phyloP scores from a whole-genome alignment of 2,888 invertebrate genomes.

The Volucella inflata region DNA sequence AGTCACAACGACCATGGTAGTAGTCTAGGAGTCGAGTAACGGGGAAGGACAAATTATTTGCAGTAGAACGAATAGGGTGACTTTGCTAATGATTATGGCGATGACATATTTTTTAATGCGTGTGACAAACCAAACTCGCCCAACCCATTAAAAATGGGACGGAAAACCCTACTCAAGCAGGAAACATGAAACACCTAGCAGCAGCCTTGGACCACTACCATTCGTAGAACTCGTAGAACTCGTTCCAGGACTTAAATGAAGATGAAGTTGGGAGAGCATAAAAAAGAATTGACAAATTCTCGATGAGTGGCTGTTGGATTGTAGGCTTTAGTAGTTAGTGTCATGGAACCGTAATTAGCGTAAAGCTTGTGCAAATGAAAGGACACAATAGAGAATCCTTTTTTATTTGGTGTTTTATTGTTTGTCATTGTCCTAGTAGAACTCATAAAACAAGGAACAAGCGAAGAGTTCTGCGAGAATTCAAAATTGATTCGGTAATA shows the following conservation, averaged over 20 bases:
- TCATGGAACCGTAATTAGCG: conserved; percentile 64
- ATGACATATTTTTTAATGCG: conserved; percentile 74
- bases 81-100: conserved; percentile 70
- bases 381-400: conserved; percentile 45
- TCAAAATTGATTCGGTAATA: too few species aligned
- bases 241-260: too few species aligned
- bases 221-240: too few species aligned
- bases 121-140: conserved; percentile 43
- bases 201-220: too few species aligned
- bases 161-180: conserved; percentile 5
- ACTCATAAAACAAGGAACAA: neutral
- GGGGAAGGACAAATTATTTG: conserved; percentile 53
- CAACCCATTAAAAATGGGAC: conserved; percentile 28
- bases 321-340: conserved; percentile 37
- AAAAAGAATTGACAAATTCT: conserved; percentile 53
- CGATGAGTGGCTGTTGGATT: conserved; percentile 39
- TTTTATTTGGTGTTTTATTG: conserved; percentile 61
- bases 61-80: conserved; percentile 51
- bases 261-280: conserved; percentile 11
- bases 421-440: conserved; percentile 14
- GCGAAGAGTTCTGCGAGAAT: too few species aligned
- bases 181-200: neutral
- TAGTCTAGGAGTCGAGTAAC: neutral
- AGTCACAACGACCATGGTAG: conserved; percentile 1
- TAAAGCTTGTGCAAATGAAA: conserved; percentile 19